Percentiles rank a stretch among this genome's conserved stretches.
Evolutionary conservation across 2,113 vertebrate genomes (phyloP).

Genomic region (Martes martes): DNA sequence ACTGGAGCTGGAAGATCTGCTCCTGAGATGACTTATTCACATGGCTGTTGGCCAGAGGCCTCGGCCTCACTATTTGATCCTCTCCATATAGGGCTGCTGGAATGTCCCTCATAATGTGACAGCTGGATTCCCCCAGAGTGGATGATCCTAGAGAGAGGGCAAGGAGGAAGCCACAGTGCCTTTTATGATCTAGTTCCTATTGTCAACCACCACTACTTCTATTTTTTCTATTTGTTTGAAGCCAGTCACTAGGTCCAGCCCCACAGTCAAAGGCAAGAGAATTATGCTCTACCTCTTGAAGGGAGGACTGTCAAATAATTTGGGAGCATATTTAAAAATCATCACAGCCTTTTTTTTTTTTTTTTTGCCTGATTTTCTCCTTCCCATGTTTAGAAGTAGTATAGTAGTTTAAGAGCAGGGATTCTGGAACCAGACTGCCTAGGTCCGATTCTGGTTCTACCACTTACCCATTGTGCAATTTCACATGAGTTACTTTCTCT

Average conservation of each 20-base stretch:
- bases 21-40: background rate
- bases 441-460: background rate
- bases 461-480: background rate
- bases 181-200: background rate
- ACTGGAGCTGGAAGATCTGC: background rate
- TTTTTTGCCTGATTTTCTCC: background rate
- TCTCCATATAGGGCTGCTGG: background rate
- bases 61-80: background rate
- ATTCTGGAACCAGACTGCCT: background rate
- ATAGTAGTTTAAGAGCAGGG: background rate
- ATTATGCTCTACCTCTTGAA: background rate
- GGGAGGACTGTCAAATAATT: background rate
- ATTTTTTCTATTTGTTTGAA: constrained; percentile 12
- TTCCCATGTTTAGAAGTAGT: background rate
- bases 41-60: background rate
- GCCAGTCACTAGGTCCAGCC: background rate
- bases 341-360: background rate
- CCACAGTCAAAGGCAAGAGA: background rate
- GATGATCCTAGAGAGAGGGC: background rate
- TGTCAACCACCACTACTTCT: background rate
- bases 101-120: background rate
- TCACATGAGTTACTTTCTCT: background rate
- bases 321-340: background rate
- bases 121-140: background rate
- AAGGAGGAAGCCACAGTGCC: background rate